Evolutionary conservation across 2,888 invertebrate species (phyloP).

Genomic region (Leucophenga montana): DNA sequence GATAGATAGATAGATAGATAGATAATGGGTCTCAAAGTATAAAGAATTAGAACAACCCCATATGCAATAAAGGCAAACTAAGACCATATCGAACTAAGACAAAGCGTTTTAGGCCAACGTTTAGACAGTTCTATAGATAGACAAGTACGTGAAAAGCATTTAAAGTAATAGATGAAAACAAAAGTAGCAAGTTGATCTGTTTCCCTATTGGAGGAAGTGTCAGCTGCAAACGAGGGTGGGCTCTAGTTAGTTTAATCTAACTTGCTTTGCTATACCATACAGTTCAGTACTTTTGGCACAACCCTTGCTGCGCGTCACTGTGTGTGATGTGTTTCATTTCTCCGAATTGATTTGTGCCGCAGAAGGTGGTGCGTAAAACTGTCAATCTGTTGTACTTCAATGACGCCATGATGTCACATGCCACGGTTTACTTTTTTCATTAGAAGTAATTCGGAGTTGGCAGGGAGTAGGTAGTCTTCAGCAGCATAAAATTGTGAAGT

Average conservation of each 20-base stretch:
- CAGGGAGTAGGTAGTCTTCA: too few relatives aligned
- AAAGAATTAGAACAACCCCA: not conserved
- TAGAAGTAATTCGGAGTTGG: not conserved
- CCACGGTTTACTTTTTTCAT: not conserved
- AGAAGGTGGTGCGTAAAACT: not conserved
- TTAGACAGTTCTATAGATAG: too few relatives aligned
- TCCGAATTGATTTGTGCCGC: not conserved
- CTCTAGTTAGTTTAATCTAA: too few relatives aligned
- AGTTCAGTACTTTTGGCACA: too few relatives aligned
- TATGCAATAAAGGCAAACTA: not conserved
- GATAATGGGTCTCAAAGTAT: not conserved
- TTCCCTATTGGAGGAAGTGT: too few relatives aligned
- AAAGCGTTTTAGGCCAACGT: not conserved
- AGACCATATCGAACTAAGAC: constrained; percentile 17
- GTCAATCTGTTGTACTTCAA: too few relatives aligned
- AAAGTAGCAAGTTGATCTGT: too few relatives aligned
- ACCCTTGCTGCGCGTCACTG: too few relatives aligned
- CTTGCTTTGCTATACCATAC: too few relatives aligned
- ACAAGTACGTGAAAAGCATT: constrained; percentile 62
- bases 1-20: too few relatives aligned
- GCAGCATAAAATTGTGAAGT: not conserved
- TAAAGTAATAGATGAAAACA: constrained; percentile 52
- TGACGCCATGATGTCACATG: not conserved
- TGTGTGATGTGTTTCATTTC: too few relatives aligned
- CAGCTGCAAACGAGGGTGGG: too few relatives aligned